Evolutionary conservation across 2,113 vertebrate species (phyloP).

Genomic region (Gracilinanus agilis): DNA sequence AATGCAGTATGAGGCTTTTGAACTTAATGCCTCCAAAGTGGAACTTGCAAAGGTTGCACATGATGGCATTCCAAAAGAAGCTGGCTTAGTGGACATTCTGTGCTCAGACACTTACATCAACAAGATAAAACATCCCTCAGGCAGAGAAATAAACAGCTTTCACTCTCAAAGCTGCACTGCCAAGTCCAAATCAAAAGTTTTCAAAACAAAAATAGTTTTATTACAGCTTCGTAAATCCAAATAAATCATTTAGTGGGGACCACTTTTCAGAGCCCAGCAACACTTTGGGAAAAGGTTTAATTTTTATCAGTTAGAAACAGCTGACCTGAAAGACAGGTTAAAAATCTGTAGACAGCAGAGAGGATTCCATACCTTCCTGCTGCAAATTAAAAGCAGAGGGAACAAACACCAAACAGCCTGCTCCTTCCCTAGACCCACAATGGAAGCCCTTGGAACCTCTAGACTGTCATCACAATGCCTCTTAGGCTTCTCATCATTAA

Average conservation of each 20-base stretch:
- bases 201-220: conserved; percentile 37
- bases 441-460: not conserved
- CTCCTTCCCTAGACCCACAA: not conserved
- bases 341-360: conserved; percentile 39
- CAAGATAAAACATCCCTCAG: conserved; percentile 23
- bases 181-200: conserved; percentile 61
- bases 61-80: conserved; percentile 16
- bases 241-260: conserved; percentile 26
- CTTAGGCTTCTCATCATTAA: conserved; percentile 33
- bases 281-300: conserved; percentile 29
- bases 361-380: conserved; percentile 20
- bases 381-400: conserved; percentile 23
- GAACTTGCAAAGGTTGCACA: conserved; percentile 33
- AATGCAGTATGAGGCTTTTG: conserved; percentile 47
- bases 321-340: conserved; percentile 15
- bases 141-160: conserved; percentile 26
- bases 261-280: not conserved
- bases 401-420: conserved; percentile 8
- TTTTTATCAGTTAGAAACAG: not conserved
- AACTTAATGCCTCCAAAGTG: conserved; percentile 11
- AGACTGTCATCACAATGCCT: conserved; percentile 1
- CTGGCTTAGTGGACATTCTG: conserved; percentile 15
- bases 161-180: conserved; percentile 28
- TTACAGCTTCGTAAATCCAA: conserved; percentile 34
- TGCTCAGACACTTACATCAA: not conserved